Conservation (phyloP, 2,113 vertebrate species). For the Nicator chloris region DNA sequence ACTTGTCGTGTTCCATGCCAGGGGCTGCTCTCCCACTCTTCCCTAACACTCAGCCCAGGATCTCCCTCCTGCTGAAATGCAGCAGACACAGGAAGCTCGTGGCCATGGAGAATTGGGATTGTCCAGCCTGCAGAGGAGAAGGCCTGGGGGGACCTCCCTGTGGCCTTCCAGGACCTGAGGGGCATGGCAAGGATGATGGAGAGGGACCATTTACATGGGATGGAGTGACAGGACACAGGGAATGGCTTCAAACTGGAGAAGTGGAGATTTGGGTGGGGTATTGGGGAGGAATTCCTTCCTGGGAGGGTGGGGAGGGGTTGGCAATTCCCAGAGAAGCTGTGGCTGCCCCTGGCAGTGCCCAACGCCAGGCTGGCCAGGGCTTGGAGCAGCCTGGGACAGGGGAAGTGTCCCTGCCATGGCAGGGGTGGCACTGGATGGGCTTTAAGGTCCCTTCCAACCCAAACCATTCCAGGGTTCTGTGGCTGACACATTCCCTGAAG, state of each 20-base stretch:
- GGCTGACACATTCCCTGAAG: neutral
- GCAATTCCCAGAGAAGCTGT: neutral
- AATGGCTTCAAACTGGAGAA: neutral
- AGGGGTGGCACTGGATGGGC: neutral
- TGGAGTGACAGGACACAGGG: neutral
- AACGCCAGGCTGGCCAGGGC: accelerated
- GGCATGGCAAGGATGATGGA: neutral
- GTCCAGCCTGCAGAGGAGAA: neutral
- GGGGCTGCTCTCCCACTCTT: neutral
- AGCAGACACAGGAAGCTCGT: neutral
- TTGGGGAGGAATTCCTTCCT: neutral
- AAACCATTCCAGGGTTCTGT: neutral
- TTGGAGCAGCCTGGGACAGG: neutral
- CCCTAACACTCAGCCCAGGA: accelerated
- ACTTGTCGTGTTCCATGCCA: neutral
- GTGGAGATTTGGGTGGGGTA: neutral
- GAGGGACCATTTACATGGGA: neutral
- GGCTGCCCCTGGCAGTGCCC: neutral
- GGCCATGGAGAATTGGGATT: neutral
- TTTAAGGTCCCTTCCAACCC: neutral
- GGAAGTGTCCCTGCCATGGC: neutral
- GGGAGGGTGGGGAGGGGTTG: neutral
- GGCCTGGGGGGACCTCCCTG: accelerated
- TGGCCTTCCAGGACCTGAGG: neutral
- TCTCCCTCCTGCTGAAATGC: neutral